Evolutionary conservation across 2,888 invertebrate genomes (phyloP), one percentile per base, ranked within the genome.

Genomic region (Drosophila atripex): DNA sequence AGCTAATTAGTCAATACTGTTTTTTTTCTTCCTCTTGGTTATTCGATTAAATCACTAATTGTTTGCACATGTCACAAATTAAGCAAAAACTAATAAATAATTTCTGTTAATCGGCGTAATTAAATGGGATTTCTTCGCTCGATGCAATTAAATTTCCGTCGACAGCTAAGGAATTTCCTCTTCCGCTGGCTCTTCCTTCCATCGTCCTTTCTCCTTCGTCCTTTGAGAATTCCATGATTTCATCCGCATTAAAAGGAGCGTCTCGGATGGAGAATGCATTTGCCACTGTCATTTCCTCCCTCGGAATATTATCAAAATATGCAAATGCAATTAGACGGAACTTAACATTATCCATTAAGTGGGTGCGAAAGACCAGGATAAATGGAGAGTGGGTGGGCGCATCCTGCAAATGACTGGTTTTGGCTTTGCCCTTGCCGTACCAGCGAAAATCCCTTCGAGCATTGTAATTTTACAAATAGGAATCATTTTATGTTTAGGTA

Each of bases 251-350:
- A 66, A 66, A 12, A 38, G 28, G 46, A 47, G 35, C 21, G 38
- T 30, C 45, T 46, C 65, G 30, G 28, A 30, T 52, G 38, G 38
- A 60, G 52, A 65, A 70, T 79, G 79, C 79, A 78, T 70, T 79
- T 76, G 79, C 86, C 83, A 79, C 66, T 76, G 77, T 74, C 77
- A 84, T 83, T 80, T 86, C 80, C 84, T 58, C 58, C 47, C 32
- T 35, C 8, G 47, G 58, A 66, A 74, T 75, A 80, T 86, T 72
- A 80, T 80, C 85, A 85, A 87, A 82, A 82, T 82, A 82, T 82
- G 80, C 80, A 85, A 82, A 87, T 82, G 80, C 83, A 85, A 87
- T 82, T 82, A 82, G 70, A 70, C 50, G 51, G 43, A 52, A 70
- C 47, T 70, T 56, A 51, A 49, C 52, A 70, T 41, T 43, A 47